These are phyloP conservation scores for Glossosoma conforme DNA, from an alignment of 1,140 invertebrate genomes.

Conservation along the genomic window DNA sequence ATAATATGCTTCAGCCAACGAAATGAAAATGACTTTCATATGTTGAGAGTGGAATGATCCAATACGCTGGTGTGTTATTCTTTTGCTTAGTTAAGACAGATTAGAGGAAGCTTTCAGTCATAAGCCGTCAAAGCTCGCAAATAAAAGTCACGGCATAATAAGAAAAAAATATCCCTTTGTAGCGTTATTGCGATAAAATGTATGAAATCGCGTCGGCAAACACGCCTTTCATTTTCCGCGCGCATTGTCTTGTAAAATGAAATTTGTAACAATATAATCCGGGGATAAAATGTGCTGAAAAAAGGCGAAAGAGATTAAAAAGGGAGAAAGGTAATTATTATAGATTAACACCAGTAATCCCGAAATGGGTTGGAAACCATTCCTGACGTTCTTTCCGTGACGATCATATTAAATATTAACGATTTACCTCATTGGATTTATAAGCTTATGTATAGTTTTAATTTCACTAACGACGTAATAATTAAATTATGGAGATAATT, in stretches of 20 bases:
- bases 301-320: constrained; percentile 9
- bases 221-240: constrained; percentile 9
- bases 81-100: no score
- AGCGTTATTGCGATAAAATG: constrained; percentile 10
- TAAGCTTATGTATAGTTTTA: no score
- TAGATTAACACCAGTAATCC: constrained; percentile 7
- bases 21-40: no score
- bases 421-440: no score
- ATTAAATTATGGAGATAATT: no score
- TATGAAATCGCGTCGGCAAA: constrained; percentile 13
- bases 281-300: constrained; percentile 9
- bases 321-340: constrained; percentile 11
- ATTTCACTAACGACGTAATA: no score
- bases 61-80: no score
- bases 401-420: no score
- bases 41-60: no score
- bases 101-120: no score
- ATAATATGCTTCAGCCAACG: no score
- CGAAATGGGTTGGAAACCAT: constrained; percentile 10
- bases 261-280: constrained; percentile 17
- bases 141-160: neutral
- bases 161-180: constrained; percentile 11
- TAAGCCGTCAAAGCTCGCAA: neutral
- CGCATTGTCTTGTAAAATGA: constrained; percentile 9
- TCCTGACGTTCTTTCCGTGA: no score